Conservation (phyloP, 2,113 vertebrate species). For the Crotalus horridus region DNA sequence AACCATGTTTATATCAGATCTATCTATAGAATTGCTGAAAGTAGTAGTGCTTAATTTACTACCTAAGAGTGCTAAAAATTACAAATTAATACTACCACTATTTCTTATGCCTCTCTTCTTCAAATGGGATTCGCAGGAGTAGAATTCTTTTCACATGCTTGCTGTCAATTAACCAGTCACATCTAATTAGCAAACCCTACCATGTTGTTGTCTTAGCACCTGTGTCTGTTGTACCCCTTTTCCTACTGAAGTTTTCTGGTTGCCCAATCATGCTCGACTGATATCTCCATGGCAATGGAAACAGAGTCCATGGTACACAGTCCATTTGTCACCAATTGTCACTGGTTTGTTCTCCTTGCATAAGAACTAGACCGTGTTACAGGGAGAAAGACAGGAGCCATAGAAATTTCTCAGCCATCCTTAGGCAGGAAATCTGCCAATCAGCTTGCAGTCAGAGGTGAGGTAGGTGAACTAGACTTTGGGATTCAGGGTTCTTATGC, state of each 20-base stretch:
- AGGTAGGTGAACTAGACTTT: neutral
- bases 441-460: neutral
- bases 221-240: slow-evolving; percentile 68
- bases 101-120: slow-evolving; percentile 12
- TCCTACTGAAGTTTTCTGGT: slow-evolving; percentile 51
- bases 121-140: slow-evolving; percentile 10
- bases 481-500: neutral
- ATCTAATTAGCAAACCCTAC: slow-evolving; percentile 57
- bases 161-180: neutral
- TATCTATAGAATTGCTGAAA: neutral
- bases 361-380: slow-evolving; percentile 76
- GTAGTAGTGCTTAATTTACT: neutral
- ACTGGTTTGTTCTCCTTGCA: slow-evolving; percentile 80
- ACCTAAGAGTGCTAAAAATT: neutral
- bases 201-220: slow-evolving; percentile 64
- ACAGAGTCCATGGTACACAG: slow-evolving; percentile 71
- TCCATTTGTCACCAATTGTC: slow-evolving; percentile 95
- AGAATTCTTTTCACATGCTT: neutral
- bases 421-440: slow-evolving; percentile 39
- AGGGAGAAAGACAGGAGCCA: slow-evolving; percentile 60
- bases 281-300: slow-evolving; percentile 80
- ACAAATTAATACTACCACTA: neutral
- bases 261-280: slow-evolving; percentile 59
- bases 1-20: neutral
- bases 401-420: slow-evolving; percentile 67